Base-by-base conservation (phyloP, 2,113 vertebrate genomes). In the Hepsetus odoe region DNA sequence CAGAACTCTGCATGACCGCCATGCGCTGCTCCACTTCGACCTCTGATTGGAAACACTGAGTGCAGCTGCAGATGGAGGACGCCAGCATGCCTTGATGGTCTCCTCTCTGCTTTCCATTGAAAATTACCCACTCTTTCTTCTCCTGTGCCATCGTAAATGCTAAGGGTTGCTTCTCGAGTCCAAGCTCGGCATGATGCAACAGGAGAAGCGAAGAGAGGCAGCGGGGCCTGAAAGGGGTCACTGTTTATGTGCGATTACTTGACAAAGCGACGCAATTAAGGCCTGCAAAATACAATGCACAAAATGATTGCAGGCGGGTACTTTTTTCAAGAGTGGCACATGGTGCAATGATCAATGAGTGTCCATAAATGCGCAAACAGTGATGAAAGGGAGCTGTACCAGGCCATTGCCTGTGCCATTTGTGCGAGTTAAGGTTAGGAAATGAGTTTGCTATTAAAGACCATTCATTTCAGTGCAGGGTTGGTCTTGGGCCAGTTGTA, bases 191-290 rank as follows among this genome's bases (percentile, higher is more conserved):
- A 56, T n/a, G 61, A 59, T 67, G 71, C 61, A 35, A 66, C 74
- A 11, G 40, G 4, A 26, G 38, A n/a, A 56, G 53, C 30, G 16
- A 80, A 70, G 64, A 61, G 67, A 44, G 24, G 28, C 28, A 18
- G 26, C 18, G 58, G 51, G 38, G 49, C 62, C 28, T 18, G 24
- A 72, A 67, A 42, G 2, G n/a, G 66, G 55, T 71, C 65, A 49
- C 9, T 30, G n/a, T 66, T 76, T 83, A 76, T 32, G 59, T 67
- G 77, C 13, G 77, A 72, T 80, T 80, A 80, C 68, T 68, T 38
- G 68, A 76, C 72, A 77, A 68, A 80, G 65, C 18, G 14, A 2
- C 5, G 40, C 56, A 83, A 80, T 80, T 83, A 73, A 77, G 40
- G 73, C 32, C 53, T 59, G 49, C 32, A 42, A 58, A 55, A 58